Conservation (phyloP, 2,888 invertebrate species). For the Ornithoptera alexandrae region DNA sequence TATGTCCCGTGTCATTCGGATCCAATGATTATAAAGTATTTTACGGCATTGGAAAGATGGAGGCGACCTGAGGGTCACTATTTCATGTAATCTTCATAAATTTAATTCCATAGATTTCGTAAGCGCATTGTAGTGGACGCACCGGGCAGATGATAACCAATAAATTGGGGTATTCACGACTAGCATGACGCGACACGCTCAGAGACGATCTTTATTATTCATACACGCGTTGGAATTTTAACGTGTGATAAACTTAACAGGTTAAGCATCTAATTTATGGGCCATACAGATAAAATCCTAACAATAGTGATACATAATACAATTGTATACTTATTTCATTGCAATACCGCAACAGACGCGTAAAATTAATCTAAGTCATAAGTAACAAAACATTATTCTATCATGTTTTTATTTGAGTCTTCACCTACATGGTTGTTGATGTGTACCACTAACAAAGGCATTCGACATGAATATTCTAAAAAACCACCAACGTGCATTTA, state of each 20-base stretch:
- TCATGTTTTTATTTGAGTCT: no score
- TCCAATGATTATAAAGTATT: constrained; percentile 43
- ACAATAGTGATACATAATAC: neutral
- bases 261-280: neutral
- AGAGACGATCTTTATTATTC: constrained; percentile 40
- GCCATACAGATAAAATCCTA: neutral
- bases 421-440: no score
- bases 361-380: neutral
- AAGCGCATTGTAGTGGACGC: constrained; percentile 38
- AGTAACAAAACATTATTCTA: neutral
- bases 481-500: no score
- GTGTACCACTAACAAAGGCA: no score
- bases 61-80: constrained; percentile 49
- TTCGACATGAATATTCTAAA: no score
- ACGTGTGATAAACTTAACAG: neutral
- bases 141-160: constrained; percentile 44
- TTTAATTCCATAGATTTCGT: constrained; percentile 32
- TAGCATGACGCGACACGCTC: constrained; percentile 50
- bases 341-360: neutral
- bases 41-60: constrained; percentile 39
- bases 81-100: constrained; percentile 41
- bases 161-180: constrained; percentile 61
- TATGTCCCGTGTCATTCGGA: constrained; percentile 36
- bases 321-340: neutral
- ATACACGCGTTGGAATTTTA: constrained; percentile 30